Evolutionary conservation across 2,888 invertebrate species (phyloP).

Genomic region (Cheilosia grossa): DNA sequence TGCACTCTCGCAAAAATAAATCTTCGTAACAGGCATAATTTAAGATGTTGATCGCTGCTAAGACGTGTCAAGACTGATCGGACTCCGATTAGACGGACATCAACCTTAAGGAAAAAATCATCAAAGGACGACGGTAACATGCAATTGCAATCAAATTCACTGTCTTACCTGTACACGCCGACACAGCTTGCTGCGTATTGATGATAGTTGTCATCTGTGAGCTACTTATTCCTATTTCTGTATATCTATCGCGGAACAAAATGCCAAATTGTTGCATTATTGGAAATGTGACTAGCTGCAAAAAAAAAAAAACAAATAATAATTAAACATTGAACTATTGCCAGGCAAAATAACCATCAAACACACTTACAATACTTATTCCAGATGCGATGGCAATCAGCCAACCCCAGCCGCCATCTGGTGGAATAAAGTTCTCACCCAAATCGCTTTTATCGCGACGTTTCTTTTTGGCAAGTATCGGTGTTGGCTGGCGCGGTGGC

Average conservation of each 20-base stretch:
- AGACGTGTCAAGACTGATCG: too few species aligned
- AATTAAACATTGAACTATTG: slow-evolving; percentile 76
- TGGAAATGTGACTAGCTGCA: slow-evolving; percentile 87
- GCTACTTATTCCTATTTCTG: slow-evolving; percentile 85
- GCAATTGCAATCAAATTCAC: not conserved
- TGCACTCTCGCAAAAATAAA: too few species aligned
- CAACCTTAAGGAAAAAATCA: too few species aligned
- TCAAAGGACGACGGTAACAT: not conserved
- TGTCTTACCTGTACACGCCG: slow-evolving; percentile 87
- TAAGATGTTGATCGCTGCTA: too few species aligned
- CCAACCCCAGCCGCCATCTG: slow-evolving; percentile 91
- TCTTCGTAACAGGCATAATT: too few species aligned
- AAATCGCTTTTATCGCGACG: slow-evolving; percentile 82
- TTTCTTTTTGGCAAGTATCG: slow-evolving; percentile 77
- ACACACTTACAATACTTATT: slow-evolving; percentile 87
- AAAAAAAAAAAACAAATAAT: slow-evolving; percentile 79
- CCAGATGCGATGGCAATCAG: slow-evolving; percentile 88
- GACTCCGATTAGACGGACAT: too few species aligned
- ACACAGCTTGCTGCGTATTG: slow-evolving; percentile 89
- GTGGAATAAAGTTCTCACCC: slow-evolving; percentile 86
- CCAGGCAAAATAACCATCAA: slow-evolving; percentile 15
- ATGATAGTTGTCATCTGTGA: slow-evolving; percentile 89
- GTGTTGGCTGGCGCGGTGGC: slow-evolving; percentile 12
- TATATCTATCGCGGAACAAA: slow-evolving; percentile 87
- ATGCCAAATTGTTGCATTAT: slow-evolving; percentile 89